Base-by-base conservation (phyloP, 2,888 invertebrate species). In the Schizaphis graminum region DNA sequence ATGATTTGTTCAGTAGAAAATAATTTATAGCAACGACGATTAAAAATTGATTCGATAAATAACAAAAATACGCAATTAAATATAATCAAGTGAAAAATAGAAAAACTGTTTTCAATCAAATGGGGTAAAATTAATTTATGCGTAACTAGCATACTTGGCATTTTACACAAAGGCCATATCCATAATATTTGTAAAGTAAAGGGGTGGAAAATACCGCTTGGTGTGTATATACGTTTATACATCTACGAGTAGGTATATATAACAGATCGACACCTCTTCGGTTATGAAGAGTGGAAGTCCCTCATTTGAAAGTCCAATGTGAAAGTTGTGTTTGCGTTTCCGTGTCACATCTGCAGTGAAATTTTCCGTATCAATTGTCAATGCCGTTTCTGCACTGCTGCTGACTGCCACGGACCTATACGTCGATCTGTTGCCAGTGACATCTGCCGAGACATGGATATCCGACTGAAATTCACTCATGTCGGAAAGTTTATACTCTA, bases 281-380 rank as follows among this genome's bases (percentile, higher is more conserved):
- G 21, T n/a, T 21, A 26, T n/a, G 57, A 7, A 47, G 28, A n/a
- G 53, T 11, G 26, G 53, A 24, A n/a, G 57, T 16, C 35, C 7
- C 91, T 94, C 91, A 94, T 94, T 94, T 94, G 94, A 94, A 94
- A 94, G 94, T 94, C 94, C 94, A 57, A 94, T 94, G 61, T 10
- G 85, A 89, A 90, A 91, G 90, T 94, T 90, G 35, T 67, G 89
- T 77, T 77, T 85, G 24, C 57, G n/a, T 13, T 89, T 77, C 84
- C 56, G 47, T 28, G 94, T 94, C 90, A 90, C 94, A 94, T 94
- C 94, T 94, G 94, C 86, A 53, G 67, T 7, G 90, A 67, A 87
- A 94, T 91, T 91, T 94, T 87, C 94, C 94, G 90, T 86, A 28
- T 84, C 94, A 91, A 67, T 91, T 91, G 91, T 85, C 86, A 91